Evolutionary conservation across 1,140 invertebrate genomes (phyloP).

Genomic region (Drosophila carrolli): DNA sequence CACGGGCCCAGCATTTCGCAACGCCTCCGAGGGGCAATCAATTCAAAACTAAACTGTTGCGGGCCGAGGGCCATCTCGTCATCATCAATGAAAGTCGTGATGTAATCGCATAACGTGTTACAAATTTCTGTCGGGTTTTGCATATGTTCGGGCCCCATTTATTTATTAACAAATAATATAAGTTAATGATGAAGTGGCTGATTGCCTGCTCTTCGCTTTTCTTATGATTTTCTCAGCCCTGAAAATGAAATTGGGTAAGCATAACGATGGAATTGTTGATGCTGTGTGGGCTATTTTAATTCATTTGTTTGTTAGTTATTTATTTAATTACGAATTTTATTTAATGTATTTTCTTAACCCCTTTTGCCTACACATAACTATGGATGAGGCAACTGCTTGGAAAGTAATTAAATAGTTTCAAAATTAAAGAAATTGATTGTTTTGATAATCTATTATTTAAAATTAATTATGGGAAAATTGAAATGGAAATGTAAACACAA

Average conservation of each 20-base stretch:
- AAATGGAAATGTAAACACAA: background rate
- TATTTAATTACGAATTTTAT: constrained; percentile 4
- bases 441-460: background rate
- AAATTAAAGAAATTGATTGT: background rate
- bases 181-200: constrained; percentile 27
- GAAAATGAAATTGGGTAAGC: constrained; percentile 12
- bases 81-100: constrained; percentile 55
- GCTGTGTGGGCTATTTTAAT: background rate
- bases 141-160: constrained; percentile 36
- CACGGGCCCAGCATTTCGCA: constrained; percentile 15
- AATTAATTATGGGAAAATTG: constrained; percentile 5
- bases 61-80: constrained; percentile 31
- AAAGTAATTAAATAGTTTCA: background rate
- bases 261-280: too few species aligned
- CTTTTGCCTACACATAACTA: background rate
- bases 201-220: constrained; percentile 10
- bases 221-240: constrained; percentile 21
- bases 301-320: constrained; percentile 2
- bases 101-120: constrained; percentile 46
- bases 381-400: background rate
- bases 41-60: constrained; percentile 46
- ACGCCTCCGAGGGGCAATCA: constrained; percentile 34
- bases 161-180: constrained; percentile 58
- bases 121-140: constrained; percentile 33
- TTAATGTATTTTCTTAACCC: background rate